A percentile compares a stretch with the other conserved stretches of the same genome.
phyloP scores from a whole-genome alignment of 53 echinoderm and acorn worm species.

The Mesocentrotus franciscanus region DNA sequence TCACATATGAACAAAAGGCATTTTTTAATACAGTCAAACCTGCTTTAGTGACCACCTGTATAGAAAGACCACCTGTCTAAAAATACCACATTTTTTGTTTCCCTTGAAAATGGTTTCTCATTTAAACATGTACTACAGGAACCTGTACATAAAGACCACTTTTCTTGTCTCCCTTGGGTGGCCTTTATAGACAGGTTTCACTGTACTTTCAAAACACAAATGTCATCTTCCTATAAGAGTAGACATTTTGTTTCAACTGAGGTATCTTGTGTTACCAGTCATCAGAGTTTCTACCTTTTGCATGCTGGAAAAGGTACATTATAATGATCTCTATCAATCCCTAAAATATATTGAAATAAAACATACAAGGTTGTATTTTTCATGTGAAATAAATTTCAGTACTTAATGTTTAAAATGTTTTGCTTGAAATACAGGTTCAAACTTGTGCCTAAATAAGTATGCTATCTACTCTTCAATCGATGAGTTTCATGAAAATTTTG shows the following conservation, averaged over 20 bases:
- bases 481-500: no score
- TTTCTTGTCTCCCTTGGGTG: no score
- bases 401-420: not conserved
- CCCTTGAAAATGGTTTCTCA: no score
- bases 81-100: no score
- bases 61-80: no score
- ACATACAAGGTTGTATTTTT: not conserved
- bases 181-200: no score
- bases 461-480: no score
- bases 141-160: no score
- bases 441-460: no score
- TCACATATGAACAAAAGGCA: not conserved
- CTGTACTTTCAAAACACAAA: not conserved
- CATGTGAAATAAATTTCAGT: not conserved
- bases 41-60: no score
- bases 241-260: not conserved
- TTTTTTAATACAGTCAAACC: no score
- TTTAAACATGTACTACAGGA: no score
- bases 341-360: not conserved
- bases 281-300: not conserved
- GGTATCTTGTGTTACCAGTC: not conserved
- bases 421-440: not conserved
- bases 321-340: not conserved
- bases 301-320: not conserved
- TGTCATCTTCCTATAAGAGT: not conserved